phyloP scores from a whole-genome alignment of 2,888 invertebrate genomes.

The Heliconius erato region DNA sequence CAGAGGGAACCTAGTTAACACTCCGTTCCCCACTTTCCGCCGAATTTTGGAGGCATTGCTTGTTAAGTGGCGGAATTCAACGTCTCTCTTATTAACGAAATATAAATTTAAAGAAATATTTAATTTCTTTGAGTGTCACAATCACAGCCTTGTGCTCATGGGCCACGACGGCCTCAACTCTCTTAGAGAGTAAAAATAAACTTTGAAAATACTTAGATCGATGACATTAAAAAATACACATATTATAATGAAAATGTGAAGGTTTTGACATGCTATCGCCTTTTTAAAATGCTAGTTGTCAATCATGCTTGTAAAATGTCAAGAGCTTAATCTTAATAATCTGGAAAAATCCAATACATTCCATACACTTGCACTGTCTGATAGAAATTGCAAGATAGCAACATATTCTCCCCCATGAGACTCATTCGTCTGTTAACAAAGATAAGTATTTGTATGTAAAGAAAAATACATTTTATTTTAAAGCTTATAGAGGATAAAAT shows the following conservation, averaged over 20 bases:
- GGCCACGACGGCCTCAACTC: too few species aligned
- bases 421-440: constrained; percentile 75
- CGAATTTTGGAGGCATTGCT: too few species aligned
- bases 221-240: not conserved
- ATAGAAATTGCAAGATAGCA: constrained; percentile 48
- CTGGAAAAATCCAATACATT: constrained; percentile 10
- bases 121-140: too few species aligned
- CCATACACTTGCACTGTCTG: constrained; percentile 23
- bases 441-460: constrained; percentile 63
- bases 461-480: constrained; percentile 42
- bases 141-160: too few species aligned
- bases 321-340: not conserved
- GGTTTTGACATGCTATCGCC: not conserved
- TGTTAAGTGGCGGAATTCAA: too few species aligned
- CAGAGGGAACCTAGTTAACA: too few species aligned
- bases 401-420: constrained; percentile 66
- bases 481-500: constrained; percentile 53
- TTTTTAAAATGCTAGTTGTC: not conserved
- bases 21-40: too few species aligned
- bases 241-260: not conserved
- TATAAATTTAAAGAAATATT: too few species aligned
- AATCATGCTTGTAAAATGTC: not conserved
- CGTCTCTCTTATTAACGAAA: too few species aligned
- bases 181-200: not conserved
- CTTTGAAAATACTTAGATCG: not conserved